Evolutionary conservation across 2,888 invertebrate genomes (phyloP).

Genomic region (Dasysyrphus tricinctus): DNA sequence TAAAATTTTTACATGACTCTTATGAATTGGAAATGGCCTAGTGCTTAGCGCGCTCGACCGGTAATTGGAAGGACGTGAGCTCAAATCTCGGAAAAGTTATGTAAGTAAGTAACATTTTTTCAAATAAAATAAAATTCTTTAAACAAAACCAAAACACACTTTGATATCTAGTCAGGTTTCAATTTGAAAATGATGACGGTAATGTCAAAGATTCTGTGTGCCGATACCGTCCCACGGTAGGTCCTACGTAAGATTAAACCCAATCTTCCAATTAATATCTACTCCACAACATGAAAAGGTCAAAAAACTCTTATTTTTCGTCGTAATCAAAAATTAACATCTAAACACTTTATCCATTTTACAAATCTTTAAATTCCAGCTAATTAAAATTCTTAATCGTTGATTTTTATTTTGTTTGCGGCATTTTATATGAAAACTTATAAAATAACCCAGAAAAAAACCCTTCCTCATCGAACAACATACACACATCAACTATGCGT

Average conservation of each 20-base stretch:
- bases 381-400: conserved; percentile 22
- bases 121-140: too few relatives aligned
- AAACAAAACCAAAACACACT: not conserved
- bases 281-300: not conserved
- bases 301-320: not conserved
- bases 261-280: conserved; percentile 6
- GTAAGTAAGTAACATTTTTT: too few relatives aligned
- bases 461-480: conserved; percentile 50
- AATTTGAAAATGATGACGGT: not conserved
- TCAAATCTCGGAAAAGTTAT: too few relatives aligned
- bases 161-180: not conserved
- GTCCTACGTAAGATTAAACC: not conserved
- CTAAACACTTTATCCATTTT: not conserved
- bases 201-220: not conserved
- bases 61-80: too few relatives aligned
- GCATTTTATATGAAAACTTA: not conserved
- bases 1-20: too few relatives aligned
- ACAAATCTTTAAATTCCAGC: conserved; percentile 18
- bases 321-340: not conserved
- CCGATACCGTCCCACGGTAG: not conserved
- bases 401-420: conserved; percentile 1
- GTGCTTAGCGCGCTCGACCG: too few relatives aligned
- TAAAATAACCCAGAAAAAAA: conserved; percentile 1
- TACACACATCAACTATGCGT: conserved; percentile 15
- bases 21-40: too few relatives aligned